Base-by-base conservation (phyloP, 1,140 invertebrate species). In the Eulimnadia texana region DNA sequence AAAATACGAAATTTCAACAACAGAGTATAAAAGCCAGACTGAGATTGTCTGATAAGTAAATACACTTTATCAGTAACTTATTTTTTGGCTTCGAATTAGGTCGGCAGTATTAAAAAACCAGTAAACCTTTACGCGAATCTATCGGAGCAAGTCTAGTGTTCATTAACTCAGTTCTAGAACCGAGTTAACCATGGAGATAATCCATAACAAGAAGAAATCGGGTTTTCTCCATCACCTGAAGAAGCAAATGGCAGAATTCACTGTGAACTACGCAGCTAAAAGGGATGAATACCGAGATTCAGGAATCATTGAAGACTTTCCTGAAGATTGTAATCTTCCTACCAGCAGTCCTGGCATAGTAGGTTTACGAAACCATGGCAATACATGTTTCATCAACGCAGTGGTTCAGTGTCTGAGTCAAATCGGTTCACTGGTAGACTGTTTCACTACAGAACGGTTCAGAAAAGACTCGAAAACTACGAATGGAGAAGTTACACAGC, bases 321-420 rank as follows among this genome's bases (percentile, higher is more conserved):
- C 33, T 42, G 33, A 42, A 6, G 33, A 9, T 42, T 16, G 16
- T 9, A 16, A 42, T 9, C 6, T 42, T 16, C 6, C 33, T 42
- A 6, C 33, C n/a, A n/a, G n/a, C n/a, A n/a, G n/a, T n/a, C n/a
- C n/a, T n/a, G n/a, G 33, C 6, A 42, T 9, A 42, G 33, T 42
- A 42, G 33, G 33, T 9, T 16, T 42, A 42, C 6, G 6, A 6
- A 42, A 42, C 33, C 33, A 42, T 16, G 33, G 93, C 51, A 97
- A 96, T 75, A 95, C 93, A 57, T 97, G 93, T 71, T 97, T 94
- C 70, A 94, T 96, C 79, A 96, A 95, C 76, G 90, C 92, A 50
- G 87, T 95, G 33, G 73, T 97, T 61, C 93, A 97, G 74, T 97
- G 93, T 73, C 81, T 97, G 64, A 90, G 87, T 59, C 90, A 94